Evolutionary conservation across 2,797 vertebrate genomes (phyloP).

Genomic region (Acanthurus lineatus): DNA sequence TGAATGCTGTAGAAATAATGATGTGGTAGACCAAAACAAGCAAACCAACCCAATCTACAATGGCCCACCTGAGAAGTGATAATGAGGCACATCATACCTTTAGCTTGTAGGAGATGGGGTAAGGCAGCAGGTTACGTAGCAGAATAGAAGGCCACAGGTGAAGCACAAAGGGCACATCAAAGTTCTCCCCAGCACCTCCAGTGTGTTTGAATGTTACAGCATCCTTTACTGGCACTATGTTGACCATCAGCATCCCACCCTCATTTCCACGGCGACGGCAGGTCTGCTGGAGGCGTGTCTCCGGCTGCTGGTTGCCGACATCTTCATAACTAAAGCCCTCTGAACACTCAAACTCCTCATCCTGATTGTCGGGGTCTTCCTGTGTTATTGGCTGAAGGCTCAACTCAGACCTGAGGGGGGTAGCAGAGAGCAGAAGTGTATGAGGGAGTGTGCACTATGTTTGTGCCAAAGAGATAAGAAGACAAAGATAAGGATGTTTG

Average conservation of each 20-base stretch:
- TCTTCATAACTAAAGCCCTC: slow-evolving; percentile 93
- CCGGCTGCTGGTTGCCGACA: slow-evolving; percentile 84
- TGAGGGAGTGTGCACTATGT: not conserved
- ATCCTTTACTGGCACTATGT: slow-evolving; percentile 92
- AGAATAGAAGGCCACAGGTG: slow-evolving; percentile 95
- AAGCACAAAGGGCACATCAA: slow-evolving; percentile 92
- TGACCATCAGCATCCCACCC: slow-evolving; percentile 87
- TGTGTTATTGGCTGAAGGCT: slow-evolving; percentile 88
- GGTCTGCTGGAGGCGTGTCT: slow-evolving; percentile 85
- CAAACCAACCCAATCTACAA: not conserved
- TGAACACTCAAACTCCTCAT: slow-evolving; percentile 82
- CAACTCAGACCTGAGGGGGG: slow-evolving; percentile 87
- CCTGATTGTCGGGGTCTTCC: slow-evolving; percentile 58
- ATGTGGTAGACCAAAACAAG: too few relatives aligned
- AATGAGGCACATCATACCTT: slow-evolving; percentile 81
- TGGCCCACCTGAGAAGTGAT: not conserved
- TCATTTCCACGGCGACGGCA: slow-evolving; percentile 82
- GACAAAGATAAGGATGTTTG: not conserved
- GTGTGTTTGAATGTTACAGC: slow-evolving; percentile 85
- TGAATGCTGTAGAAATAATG: too few relatives aligned
- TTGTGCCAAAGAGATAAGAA: not conserved
- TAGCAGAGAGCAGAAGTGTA: slow-evolving; percentile 23
- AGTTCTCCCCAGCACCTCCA: slow-evolving; percentile 85
- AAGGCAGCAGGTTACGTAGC: slow-evolving; percentile 94
- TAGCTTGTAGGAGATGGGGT: slow-evolving; percentile 89